These are phyloP conservation scores for Cataglyphis albicans DNA, from an alignment of 2,888 invertebrate species.

Conservation along the genomic window DNA sequence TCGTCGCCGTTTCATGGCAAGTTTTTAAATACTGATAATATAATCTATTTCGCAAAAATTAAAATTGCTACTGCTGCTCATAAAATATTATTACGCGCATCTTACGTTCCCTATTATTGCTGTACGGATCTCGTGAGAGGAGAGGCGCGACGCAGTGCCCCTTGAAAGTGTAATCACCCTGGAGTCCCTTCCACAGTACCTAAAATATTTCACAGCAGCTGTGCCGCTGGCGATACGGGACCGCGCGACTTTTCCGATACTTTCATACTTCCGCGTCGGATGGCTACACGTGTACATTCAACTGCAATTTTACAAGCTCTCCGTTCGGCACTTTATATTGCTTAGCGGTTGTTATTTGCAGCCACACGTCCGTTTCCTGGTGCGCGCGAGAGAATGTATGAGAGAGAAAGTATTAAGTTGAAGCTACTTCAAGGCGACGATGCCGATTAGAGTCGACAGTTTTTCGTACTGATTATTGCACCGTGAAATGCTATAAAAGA, in stretches of 20 bases:
- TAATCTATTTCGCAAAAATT: conserved; percentile 43
- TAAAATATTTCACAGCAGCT: conserved; percentile 56
- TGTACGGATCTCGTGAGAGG: conserved; percentile 36
- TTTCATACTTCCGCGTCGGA: conserved; percentile 56
- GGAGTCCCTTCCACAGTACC: conserved; percentile 23
- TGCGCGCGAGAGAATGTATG: not conserved
- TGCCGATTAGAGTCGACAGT: conserved; percentile 32
- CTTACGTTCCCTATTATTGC: conserved; percentile 53
- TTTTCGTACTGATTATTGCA: conserved; percentile 42
- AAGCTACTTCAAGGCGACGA: conserved; percentile 26
- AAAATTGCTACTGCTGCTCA: conserved; percentile 41
- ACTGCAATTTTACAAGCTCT: conserved; percentile 58
- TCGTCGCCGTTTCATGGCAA: not conserved
- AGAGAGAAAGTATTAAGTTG: conserved; percentile 33
- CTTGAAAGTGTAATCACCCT: conserved; percentile 54
- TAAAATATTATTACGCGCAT: conserved; percentile 56
- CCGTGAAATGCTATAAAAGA: conserved; percentile 22
- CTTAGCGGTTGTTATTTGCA: conserved; percentile 57
- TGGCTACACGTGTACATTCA: conserved; percentile 56
- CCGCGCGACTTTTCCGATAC: conserved; percentile 55
- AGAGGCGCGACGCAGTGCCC: conserved; percentile 29
- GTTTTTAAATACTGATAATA: conserved; percentile 25
- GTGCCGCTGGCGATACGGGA: conserved; percentile 45
- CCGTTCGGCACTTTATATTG: conserved; percentile 55
- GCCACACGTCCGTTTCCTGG: conserved; percentile 34